Evolutionary conservation across 2,113 vertebrate genomes (phyloP).

Genomic region (Mobula hypostoma): DNA sequence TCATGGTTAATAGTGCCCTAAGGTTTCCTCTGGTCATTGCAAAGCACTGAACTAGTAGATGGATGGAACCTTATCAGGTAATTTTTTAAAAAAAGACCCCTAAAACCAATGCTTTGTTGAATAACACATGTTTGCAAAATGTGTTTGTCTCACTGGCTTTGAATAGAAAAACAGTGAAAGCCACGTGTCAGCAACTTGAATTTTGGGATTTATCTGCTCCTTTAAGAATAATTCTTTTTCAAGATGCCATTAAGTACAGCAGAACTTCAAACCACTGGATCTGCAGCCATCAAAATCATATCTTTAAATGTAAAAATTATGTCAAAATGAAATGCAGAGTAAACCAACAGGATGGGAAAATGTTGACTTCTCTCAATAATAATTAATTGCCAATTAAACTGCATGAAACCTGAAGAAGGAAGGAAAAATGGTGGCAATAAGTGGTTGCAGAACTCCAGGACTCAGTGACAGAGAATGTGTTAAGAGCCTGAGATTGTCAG

Average conservation of each 20-base stretch:
- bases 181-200: neutral
- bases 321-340: neutral
- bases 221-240: neutral
- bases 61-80: neutral
- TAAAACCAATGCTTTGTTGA: constrained; percentile 12
- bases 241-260: neutral
- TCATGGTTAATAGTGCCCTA: constrained; percentile 25
- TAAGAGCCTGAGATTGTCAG: neutral
- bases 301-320: neutral
- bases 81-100: constrained; percentile 3
- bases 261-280: neutral
- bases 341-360: neutral
- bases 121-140: neutral
- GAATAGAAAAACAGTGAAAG: neutral
- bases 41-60: neutral
- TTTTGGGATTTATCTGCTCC: too few species aligned
- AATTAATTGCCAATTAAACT: neutral
- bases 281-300: neutral
- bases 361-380: neutral
- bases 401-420: neutral
- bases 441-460: neutral
- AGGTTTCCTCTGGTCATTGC: constrained; percentile 16
- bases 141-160: constrained; percentile 15
- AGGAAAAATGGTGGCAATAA: neutral
- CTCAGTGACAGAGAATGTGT: neutral